Conservation (phyloP, 1,140 invertebrate species). For the Meloidogyne hapla region DNA sequence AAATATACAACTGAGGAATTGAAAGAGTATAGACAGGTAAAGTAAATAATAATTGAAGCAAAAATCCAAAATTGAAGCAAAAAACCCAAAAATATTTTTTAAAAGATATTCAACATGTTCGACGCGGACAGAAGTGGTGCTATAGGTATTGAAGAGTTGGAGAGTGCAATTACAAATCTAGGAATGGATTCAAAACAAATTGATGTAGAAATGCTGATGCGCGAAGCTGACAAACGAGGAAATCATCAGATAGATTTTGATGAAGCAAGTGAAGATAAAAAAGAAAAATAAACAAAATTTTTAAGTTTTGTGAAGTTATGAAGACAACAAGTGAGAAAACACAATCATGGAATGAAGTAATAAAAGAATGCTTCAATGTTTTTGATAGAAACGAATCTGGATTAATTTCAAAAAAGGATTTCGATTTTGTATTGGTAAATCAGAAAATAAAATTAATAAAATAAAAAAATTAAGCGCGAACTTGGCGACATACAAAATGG, state of each 20-base stretch:
- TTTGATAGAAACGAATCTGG: constrained; percentile 61
- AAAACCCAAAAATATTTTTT: no score
- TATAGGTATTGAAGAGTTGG: constrained; percentile 60
- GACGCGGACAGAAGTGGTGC: constrained; percentile 59
- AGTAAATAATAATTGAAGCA: neutral
- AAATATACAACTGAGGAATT: constrained; percentile 59
- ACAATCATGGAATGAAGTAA: constrained; percentile 60
- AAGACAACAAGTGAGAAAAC: constrained; percentile 60
- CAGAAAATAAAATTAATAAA: neutral
- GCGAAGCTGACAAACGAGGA: constrained; percentile 58
- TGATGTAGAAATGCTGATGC: constrained; percentile 51
- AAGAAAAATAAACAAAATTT: neutral
- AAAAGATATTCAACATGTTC: constrained; percentile 61
- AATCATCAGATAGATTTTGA: constrained; percentile 64
- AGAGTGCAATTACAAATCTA: constrained; percentile 61
- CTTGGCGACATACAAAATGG: constrained; percentile 59
- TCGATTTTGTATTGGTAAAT: constrained; percentile 55
- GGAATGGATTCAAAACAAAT: constrained; percentile 54
- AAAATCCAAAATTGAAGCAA: neutral
- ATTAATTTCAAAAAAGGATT: constrained; percentile 56
- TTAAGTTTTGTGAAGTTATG: constrained; percentile 61
- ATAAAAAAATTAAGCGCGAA: constrained; percentile 36
- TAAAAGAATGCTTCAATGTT: constrained; percentile 60
- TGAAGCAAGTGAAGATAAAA: constrained; percentile 32
- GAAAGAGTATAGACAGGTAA: constrained; percentile 52